Conservation (phyloP, 2,888 invertebrate species). For the Cheiracanthium punctorium region DNA sequence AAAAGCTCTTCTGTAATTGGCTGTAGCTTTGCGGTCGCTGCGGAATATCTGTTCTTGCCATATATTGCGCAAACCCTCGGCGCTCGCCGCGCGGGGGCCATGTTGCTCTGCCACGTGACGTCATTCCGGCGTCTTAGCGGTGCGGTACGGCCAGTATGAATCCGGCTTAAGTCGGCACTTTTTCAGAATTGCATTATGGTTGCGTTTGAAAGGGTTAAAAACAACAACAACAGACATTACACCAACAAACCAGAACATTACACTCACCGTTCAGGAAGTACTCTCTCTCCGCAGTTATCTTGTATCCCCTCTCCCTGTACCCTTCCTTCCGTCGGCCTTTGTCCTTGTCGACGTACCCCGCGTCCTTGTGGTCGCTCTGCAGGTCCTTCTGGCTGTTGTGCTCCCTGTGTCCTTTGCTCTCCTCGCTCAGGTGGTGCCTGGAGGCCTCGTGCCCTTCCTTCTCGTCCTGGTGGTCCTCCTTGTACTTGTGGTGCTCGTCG, state of each 20-base stretch:
- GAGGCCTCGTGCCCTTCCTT: constrained; percentile 23
- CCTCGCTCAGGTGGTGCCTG: constrained; percentile 49
- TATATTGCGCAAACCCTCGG: too few species aligned
- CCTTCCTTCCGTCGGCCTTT: constrained; percentile 70
- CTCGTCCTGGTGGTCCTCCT: constrained; percentile 17
- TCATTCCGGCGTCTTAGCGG: too few species aligned
- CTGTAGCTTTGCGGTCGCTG: too few species aligned
- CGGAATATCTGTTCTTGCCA: too few species aligned
- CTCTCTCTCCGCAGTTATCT: constrained; percentile 71
- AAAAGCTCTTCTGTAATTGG: too few species aligned
- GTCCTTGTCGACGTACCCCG: constrained; percentile 61
- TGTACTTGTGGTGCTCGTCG: not conserved
- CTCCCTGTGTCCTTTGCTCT: constrained; percentile 48
- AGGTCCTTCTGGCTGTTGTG: constrained; percentile 36
- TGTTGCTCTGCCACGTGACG: too few species aligned
- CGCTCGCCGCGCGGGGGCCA: too few species aligned
- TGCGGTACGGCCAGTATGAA: too few species aligned
- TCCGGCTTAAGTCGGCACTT: too few species aligned
- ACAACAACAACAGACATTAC: too few species aligned
- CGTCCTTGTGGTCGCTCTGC: constrained; percentile 39
- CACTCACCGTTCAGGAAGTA: constrained; percentile 68
- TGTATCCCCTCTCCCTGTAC: constrained; percentile 72
- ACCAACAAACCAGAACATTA: not conserved
- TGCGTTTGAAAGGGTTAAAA: too few species aligned
- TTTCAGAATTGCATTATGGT: too few species aligned